phyloP scores from a whole-genome alignment of 2,888 invertebrate species.

The Perizoma flavofasciatum region DNA sequence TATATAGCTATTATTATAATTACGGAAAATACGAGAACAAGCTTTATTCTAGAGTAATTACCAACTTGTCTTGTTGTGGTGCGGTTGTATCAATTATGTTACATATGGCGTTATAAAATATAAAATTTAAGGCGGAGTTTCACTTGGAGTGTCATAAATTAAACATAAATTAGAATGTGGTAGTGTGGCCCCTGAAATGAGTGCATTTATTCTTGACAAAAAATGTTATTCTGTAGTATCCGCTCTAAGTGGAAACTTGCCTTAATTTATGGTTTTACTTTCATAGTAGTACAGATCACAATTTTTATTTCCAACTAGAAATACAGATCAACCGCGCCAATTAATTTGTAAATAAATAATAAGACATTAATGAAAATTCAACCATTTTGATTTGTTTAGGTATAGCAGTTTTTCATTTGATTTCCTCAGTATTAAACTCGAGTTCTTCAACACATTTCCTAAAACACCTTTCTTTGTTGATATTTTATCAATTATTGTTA shows the following conservation, averaged over 20 bases:
- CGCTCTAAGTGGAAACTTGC: constrained; percentile 10
- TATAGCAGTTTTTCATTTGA: constrained; percentile 37
- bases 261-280: constrained; percentile 12
- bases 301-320: constrained; percentile 15
- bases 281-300: constrained; percentile 2
- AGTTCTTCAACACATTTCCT: constrained; percentile 47
- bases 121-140: constrained; percentile 11
- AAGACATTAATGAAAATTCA: constrained; percentile 49
- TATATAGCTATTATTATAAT: constrained; percentile 20
- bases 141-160: constrained; percentile 4
- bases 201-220: constrained; percentile 24
- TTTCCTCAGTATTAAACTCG: constrained; percentile 70
- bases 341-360: constrained; percentile 69
- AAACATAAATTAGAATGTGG: not conserved
- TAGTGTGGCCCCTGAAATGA: not conserved
- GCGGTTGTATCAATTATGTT: constrained; percentile 38
- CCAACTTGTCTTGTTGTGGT: constrained; percentile 56
- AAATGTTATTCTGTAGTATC: not conserved
- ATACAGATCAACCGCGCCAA: constrained; percentile 49
- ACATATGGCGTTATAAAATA: too few relatives aligned
- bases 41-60: constrained; percentile 78
- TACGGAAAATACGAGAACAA: constrained; percentile 57
- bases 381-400: constrained; percentile 38
- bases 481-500: constrained; percentile 70
- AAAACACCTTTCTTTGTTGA: constrained; percentile 71